phyloP scores from a whole-genome alignment of 2,113 vertebrate species.

The Montifringilla adamsi region DNA sequence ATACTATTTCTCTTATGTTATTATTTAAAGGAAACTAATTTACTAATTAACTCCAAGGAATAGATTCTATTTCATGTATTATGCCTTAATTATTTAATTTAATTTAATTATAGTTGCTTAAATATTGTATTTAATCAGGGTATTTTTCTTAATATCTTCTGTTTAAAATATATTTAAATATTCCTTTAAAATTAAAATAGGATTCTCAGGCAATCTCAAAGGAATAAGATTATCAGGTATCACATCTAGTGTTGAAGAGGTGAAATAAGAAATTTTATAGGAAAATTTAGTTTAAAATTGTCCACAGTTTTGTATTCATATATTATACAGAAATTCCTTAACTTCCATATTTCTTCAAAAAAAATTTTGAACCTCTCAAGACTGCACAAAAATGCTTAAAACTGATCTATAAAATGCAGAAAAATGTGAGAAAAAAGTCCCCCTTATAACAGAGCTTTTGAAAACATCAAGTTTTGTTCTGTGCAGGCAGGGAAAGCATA shows the following conservation, averaged over 20 bases:
- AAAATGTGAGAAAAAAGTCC: neutral
- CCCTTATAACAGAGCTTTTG: neutral
- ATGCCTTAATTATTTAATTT: neutral
- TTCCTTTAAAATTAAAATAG: neutral
- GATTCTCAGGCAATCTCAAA: neutral
- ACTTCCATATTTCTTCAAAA: neutral
- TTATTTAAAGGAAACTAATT: neutral
- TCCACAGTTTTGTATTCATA: neutral
- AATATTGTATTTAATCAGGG: neutral
- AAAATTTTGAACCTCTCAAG: rapidly evolving
- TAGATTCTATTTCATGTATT: neutral
- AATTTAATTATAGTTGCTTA: neutral
- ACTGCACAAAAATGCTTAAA: neutral
- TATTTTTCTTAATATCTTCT: neutral
- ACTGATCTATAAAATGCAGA: neutral
- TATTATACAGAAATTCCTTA: neutral
- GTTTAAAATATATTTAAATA: neutral
- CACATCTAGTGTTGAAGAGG: neutral
- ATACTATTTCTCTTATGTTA: neutral
- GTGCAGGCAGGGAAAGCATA: neutral
- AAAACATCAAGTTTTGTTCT: neutral
- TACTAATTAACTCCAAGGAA: neutral
- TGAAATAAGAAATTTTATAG: neutral
- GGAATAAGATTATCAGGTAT: neutral
- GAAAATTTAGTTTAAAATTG: neutral